Conservation (phyloP, 2,888 invertebrate species). For the Leptopilina myrica region DNA sequence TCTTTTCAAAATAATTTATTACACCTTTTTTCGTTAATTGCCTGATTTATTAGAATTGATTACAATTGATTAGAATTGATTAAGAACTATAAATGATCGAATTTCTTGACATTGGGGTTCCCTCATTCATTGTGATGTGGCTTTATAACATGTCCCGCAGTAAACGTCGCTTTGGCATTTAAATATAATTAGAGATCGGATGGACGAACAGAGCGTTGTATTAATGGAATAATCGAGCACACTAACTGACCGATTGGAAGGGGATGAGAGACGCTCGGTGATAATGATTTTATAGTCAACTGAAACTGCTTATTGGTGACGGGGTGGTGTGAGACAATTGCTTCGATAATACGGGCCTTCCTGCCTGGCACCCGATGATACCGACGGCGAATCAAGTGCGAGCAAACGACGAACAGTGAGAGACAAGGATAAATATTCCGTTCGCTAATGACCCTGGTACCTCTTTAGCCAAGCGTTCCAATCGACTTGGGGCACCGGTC, state of each 20-base stretch:
- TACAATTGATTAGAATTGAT: neutral
- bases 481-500: conserved; percentile 63
- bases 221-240: conserved; percentile 74
- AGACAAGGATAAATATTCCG: conserved; percentile 68
- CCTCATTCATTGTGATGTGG: conserved; percentile 41
- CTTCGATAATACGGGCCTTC: conserved; percentile 75
- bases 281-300: conserved; percentile 75
- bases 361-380: conserved; percentile 76
- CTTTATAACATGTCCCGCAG: conserved; percentile 5
- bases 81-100: conserved; percentile 5
- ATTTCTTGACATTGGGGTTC: conserved; percentile 45
- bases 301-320: conserved; percentile 62
- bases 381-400: conserved; percentile 74
- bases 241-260: conserved; percentile 61
- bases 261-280: conserved; percentile 64
- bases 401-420: conserved; percentile 64
- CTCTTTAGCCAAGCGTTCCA: conserved; percentile 61
- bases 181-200: conserved; percentile 74
- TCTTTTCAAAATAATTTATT: no score
- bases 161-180: conserved; percentile 57
- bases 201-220: conserved; percentile 69
- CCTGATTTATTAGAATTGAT: no score
- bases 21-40: no score
- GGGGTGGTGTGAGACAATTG: conserved; percentile 75
- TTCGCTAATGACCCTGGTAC: conserved; percentile 68